Evolutionary conservation across 2,888 invertebrate species (phyloP).

Genomic region (Druceiella hillmani): DNA sequence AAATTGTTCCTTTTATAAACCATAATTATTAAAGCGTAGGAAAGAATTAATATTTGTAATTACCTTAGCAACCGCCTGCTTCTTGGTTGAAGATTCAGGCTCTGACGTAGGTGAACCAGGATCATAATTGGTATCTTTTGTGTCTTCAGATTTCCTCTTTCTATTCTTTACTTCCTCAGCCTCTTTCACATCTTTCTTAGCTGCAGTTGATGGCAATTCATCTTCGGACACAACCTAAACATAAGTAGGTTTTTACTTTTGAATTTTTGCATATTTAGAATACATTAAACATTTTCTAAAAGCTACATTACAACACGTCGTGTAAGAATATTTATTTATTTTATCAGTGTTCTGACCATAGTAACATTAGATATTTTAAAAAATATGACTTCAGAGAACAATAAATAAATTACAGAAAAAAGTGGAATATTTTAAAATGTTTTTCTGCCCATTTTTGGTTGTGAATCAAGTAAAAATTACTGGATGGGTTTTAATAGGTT

Average conservation of each 20-base stretch:
- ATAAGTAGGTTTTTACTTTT: slow-evolving; percentile 8
- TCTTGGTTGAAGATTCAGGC: slow-evolving; percentile 59
- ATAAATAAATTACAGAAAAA: too few species aligned
- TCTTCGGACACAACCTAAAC: slow-evolving; percentile 71
- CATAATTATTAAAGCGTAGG: too few species aligned
- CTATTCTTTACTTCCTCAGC: slow-evolving; percentile 31
- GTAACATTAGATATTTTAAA: too few species aligned
- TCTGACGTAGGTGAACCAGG: slow-evolving; percentile 78
- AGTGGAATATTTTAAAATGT: too few species aligned
- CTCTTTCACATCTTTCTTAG: slow-evolving; percentile 51
- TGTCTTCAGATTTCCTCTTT: slow-evolving; percentile 48
- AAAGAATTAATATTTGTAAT: background rate
- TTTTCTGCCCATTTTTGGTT: too few species aligned
- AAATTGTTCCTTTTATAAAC: too few species aligned
- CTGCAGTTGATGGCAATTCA: slow-evolving; percentile 62
- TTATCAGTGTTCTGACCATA: too few species aligned
- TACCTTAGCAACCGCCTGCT: slow-evolving; percentile 48
- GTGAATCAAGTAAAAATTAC: too few species aligned
- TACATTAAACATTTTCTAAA: background rate
- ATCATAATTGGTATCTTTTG: slow-evolving; percentile 63
- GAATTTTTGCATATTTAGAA: background rate
- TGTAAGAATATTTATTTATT: too few species aligned
- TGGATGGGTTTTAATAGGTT: too few species aligned
- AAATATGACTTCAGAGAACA: too few species aligned
- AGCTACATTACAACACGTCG: too few species aligned